These are phyloP conservation scores for Cetonia aurata DNA, from an alignment of 2,888 invertebrate species.

Conservation along the genomic window DNA sequence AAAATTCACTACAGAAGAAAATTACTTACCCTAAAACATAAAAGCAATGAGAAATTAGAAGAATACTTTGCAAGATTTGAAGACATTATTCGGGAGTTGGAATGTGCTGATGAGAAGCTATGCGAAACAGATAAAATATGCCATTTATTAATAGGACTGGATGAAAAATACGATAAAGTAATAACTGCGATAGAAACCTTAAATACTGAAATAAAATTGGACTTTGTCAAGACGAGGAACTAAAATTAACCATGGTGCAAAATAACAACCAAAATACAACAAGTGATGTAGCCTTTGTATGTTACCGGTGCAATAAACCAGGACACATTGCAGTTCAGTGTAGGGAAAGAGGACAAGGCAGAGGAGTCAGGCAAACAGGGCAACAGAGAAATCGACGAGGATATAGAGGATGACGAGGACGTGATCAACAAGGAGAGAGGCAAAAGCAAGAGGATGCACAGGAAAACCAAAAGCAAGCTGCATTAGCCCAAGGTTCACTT, in stretches of 20 bases:
- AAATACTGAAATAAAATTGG: constrained; percentile 48
- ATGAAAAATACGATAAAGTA: constrained; percentile 50
- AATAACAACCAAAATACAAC: constrained; percentile 28
- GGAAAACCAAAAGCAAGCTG: no score
- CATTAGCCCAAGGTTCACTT: no score
- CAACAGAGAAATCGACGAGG: constrained; percentile 4
- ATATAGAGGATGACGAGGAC: no score
- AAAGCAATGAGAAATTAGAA: constrained; percentile 49
- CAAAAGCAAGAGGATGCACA: no score
- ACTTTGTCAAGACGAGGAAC: constrained; percentile 53
- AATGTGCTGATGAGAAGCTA: constrained; percentile 49
- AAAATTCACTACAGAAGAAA: constrained; percentile 50
- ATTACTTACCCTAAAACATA: constrained; percentile 49
- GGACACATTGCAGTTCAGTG: constrained; percentile 38
- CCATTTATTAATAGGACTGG: constrained; percentile 50
- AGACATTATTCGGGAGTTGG: constrained; percentile 50
- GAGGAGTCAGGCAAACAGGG: constrained; percentile 27
- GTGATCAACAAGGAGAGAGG: no score
- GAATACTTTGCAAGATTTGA: constrained; percentile 53
- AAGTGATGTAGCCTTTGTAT: no score
- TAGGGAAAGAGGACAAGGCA: not conserved
- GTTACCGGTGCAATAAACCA: no score
- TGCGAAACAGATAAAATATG: constrained; percentile 53
- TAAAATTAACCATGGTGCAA: constrained; percentile 47
- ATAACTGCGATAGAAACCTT: constrained; percentile 54